phyloP scores from a whole-genome alignment of 35 echinoderm and acorn worm species.

The Ophioderma brevispina region DNA sequence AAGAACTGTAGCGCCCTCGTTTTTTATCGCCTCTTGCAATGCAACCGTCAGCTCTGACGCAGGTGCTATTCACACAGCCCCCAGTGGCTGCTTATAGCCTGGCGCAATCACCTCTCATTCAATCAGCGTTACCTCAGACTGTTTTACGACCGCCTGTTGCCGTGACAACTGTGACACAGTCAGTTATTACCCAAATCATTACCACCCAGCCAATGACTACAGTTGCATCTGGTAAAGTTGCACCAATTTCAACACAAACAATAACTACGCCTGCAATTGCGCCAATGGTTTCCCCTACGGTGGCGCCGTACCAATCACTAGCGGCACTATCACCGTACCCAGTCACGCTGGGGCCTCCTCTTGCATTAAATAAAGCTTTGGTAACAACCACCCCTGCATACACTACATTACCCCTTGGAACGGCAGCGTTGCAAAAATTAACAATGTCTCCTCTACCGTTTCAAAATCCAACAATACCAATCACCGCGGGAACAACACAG shows the following conservation, averaged over 20 bases:
- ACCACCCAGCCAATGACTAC: background rate
- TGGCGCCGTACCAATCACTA: background rate
- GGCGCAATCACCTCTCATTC: background rate
- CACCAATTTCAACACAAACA: background rate
- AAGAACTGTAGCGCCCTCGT: slow-evolving; percentile 13
- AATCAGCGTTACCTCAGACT: background rate
- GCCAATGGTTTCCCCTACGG: background rate
- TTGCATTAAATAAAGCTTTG: background rate
- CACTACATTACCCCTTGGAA: background rate
- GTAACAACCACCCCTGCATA: background rate
- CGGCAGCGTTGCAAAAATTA: background rate
- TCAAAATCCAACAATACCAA: background rate
- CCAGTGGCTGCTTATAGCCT: background rate
- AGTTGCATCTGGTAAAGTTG: background rate
- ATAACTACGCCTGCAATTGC: background rate
- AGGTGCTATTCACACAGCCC: slow-evolving; percentile 29
- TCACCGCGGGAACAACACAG: background rate
- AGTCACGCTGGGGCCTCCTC: background rate
- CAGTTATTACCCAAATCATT: background rate
- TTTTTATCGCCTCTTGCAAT: slow-evolving; percentile 2
- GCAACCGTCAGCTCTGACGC: slow-evolving; percentile 15
- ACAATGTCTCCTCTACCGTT: background rate
- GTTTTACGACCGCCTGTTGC: slow-evolving; percentile 1
- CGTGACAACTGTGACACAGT: background rate
- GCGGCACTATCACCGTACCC: background rate